Conservation (phyloP, 2,113 vertebrate genomes). For the Phainopepla nitens region DNA sequence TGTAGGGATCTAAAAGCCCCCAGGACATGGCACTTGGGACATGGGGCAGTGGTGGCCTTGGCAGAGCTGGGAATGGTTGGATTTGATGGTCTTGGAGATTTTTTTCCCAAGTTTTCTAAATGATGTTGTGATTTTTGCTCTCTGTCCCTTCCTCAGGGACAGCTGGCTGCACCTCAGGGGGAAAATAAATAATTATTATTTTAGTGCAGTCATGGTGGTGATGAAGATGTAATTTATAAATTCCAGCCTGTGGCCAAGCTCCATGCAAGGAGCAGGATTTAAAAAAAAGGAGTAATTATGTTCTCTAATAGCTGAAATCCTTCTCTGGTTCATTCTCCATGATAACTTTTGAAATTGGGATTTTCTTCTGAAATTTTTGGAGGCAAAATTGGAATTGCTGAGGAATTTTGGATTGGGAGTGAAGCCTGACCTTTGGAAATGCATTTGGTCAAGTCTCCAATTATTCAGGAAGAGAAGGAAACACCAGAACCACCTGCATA, state of each 20-base stretch:
- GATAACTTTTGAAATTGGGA: not conserved
- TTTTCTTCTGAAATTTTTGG: not conserved
- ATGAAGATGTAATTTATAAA: not conserved
- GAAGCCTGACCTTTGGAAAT: not conserved
- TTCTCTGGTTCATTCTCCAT: not conserved
- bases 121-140: not conserved
- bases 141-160: not conserved
- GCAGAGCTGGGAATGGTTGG: not conserved
- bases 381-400: not conserved
- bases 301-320: not conserved
- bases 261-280: not conserved
- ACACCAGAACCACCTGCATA: not conserved
- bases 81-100: not conserved
- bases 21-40: not conserved
- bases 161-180: not conserved
- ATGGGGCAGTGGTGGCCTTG: not conserved
- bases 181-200: not conserved
- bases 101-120: not conserved
- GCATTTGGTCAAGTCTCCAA: fast-evolving
- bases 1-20: not conserved
- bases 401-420: not conserved
- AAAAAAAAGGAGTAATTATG: not conserved
- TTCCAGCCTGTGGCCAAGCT: not conserved
- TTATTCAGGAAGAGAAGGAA: not conserved
- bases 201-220: not conserved